These are phyloP conservation scores for Dasyornis broadbenti DNA, from an alignment of 2,113 vertebrate species.

Conservation along the genomic window DNA sequence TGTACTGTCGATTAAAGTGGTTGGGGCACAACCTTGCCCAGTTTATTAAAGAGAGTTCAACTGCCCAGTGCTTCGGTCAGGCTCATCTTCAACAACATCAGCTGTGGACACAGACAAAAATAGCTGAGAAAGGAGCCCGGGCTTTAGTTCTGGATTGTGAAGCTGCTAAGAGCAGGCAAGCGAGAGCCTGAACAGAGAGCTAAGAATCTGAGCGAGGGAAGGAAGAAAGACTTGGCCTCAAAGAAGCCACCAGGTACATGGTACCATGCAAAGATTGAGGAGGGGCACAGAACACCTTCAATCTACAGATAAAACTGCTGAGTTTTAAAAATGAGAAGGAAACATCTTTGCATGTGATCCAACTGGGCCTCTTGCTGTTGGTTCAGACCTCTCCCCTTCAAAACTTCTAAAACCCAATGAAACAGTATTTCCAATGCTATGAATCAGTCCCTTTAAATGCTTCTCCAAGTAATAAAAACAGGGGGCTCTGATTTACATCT, in stretches of 20 bases:
- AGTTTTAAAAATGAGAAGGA: not conserved
- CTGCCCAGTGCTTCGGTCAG: not conserved
- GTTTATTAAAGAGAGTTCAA: not conserved
- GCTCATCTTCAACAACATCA: not conserved
- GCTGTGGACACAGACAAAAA: not conserved
- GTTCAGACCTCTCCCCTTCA: not conserved
- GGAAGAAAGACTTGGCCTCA: not conserved
- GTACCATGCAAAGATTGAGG: not conserved
- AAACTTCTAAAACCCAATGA: not conserved
- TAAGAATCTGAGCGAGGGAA: not conserved
- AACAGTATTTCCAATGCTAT: not conserved
- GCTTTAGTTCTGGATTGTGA: not conserved
- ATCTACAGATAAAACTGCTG: not conserved
- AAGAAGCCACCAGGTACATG: not conserved
- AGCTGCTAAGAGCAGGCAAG: not conserved
- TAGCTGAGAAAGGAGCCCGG: not conserved
- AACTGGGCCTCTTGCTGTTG: not conserved
- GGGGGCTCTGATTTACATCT: not conserved
- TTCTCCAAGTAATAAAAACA: not conserved
- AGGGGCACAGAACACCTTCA: not conserved
- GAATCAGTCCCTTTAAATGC: not conserved
- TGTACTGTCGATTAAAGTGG: not conserved
- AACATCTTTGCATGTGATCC: not conserved
- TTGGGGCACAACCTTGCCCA: not conserved
- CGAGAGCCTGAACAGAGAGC: not conserved